These are phyloP conservation scores for Astur gentilis DNA, from an alignment of 2,113 vertebrate species.

Conservation along the genomic window DNA sequence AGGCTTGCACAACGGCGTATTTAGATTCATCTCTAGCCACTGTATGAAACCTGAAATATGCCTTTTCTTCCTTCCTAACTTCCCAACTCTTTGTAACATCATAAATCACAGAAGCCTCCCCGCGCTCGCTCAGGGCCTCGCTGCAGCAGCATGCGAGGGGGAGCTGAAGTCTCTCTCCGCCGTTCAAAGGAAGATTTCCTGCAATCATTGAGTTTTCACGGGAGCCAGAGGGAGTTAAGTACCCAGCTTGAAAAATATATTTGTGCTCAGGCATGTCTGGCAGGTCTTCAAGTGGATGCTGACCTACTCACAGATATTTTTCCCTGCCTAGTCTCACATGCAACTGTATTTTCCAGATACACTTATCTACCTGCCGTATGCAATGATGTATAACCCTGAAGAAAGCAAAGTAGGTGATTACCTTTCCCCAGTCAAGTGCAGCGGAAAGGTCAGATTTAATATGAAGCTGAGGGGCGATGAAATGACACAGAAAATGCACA, in stretches of 20 bases:
- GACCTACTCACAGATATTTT: background rate
- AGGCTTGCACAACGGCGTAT: background rate
- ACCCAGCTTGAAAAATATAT: background rate
- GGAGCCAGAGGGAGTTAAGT: background rate
- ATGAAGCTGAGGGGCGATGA: background rate
- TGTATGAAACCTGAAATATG: background rate
- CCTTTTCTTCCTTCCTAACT: background rate
- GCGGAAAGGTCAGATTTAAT: slow-evolving; percentile 47
- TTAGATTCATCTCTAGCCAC: background rate
- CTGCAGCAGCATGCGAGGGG: background rate
- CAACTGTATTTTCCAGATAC: background rate
- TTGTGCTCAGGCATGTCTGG: background rate
- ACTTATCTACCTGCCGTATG: background rate
- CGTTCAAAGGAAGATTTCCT: background rate
- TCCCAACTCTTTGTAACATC: background rate
- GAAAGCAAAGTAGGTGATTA: slow-evolving; percentile 1
- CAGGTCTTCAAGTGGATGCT: background rate
- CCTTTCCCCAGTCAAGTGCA: background rate
- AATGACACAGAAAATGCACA: background rate
- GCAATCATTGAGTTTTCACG: background rate
- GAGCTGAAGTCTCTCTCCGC: background rate
- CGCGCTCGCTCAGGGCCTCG: fast-evolving
- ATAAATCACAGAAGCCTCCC: background rate
- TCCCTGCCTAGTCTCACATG: background rate
- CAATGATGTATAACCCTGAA: background rate